Base-by-base conservation (phyloP, 2,888 invertebrate species). In the Drosophila pseudotakahashii region DNA sequence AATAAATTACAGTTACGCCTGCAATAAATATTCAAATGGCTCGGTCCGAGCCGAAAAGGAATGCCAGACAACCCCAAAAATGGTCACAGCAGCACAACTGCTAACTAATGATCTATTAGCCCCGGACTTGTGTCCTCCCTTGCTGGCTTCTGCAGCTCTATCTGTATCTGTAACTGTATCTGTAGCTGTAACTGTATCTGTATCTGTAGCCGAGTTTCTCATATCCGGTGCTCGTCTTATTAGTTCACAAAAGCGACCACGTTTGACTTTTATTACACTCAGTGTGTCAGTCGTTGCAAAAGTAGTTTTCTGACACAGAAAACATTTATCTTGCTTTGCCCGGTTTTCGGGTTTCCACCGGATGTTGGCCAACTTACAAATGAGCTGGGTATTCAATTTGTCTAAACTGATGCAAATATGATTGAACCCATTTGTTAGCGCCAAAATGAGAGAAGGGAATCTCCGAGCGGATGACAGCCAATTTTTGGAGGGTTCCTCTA, bases 1-100 rank as follows among this genome's bases (percentile, higher is more conserved):
- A 77, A 90, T 91, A 90, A 90, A 89, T 91, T 84, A 89, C 78
- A 83, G 83, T 88, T 91, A 89, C 90, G 82, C 86, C 77, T 88
- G 88, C 81, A 76, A 82, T 89, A 86, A 90, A 91, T 89, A 89
- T 85, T 76, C 81, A 77, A 88, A 84, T 84, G 83, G 81, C 82
- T 78, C 61, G 37, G 81, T 58, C 77, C 66, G 58, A 48, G 34
- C 19, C 36, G 36, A n/a, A 47, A 14, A 47, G 30, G 30, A 16
- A 47, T 30, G 30, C 30, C 30, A 11, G 67, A 53, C 41, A 72
- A 68, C 72, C 76, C 62, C 79, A 64, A 76, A 87, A 81, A 72
- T 55, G 51, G 66, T 50, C 63, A 60, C 72, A 81, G 69, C 73
- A 72, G 54, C 50, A 59, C 76, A 78, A 84, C 84, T 64, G 85